phyloP scores from a whole-genome alignment of 2,113 vertebrate species.

The Eolophus roseicapilla region DNA sequence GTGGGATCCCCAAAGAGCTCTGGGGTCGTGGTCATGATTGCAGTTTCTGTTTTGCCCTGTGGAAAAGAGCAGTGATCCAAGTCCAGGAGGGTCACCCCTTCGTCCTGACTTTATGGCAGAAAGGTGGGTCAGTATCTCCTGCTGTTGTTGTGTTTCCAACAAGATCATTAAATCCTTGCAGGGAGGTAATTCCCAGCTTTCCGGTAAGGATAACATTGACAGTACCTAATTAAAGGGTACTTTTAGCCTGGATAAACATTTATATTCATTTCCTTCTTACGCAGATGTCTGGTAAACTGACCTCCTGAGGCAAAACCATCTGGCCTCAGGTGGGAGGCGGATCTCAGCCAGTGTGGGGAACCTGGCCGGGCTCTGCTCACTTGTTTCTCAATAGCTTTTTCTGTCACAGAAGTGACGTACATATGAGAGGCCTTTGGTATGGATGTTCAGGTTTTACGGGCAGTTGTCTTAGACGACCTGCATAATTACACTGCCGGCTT shows the following conservation, averaged over 20 bases:
- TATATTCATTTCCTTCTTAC: conserved; percentile 46
- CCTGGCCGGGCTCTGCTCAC: neutral
- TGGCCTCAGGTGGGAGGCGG: conserved; percentile 43
- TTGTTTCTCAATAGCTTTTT: neutral
- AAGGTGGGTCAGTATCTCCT: neutral
- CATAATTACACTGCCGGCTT: neutral
- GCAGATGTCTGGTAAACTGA: conserved; percentile 52
- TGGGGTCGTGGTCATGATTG: fast-evolving
- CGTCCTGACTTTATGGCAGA: neutral
- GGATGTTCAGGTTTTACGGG: neutral
- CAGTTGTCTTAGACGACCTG: conserved; percentile 22
- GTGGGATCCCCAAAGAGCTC: neutral
- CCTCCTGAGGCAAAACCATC: conserved; percentile 37
- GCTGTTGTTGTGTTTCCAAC: neutral
- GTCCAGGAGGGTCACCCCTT: neutral
- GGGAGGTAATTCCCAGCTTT: conserved; percentile 47
- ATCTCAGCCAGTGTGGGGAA: neutral
- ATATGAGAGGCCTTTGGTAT: neutral
- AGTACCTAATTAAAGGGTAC: conserved; percentile 30
- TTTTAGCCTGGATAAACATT: conserved; percentile 41
- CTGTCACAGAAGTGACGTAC: neutral
- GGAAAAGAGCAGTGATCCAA: neutral
- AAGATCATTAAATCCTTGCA: neutral
- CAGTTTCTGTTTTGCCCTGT: neutral
- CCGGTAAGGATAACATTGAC: conserved; percentile 29